Percentiles rank a stretch among this genome's conserved stretches.
phyloP scores from a whole-genome alignment of 2,113 vertebrate species.

The Phalacrocorax brasilianus region DNA sequence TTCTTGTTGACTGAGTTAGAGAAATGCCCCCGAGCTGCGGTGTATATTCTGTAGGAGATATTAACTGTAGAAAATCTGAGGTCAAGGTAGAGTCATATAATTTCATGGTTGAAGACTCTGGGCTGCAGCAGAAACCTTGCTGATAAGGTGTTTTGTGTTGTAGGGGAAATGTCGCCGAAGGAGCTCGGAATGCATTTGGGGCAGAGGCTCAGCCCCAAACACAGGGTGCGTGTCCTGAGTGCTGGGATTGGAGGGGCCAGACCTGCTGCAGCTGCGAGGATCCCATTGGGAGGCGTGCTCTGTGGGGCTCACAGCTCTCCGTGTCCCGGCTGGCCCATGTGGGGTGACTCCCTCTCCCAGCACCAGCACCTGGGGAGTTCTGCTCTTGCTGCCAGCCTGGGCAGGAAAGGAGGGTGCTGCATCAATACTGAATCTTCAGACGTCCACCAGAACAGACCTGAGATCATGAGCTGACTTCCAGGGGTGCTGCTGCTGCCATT shows the following conservation, averaged over 20 bases:
- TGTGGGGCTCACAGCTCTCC: background rate
- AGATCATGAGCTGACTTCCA: background rate
- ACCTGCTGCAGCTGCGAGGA: background rate
- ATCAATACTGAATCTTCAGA: background rate
- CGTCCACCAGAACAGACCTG: rapidly evolving
- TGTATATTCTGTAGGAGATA: conserved; percentile 45
- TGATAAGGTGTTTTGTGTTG: conserved; percentile 22
- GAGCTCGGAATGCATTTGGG: background rate
- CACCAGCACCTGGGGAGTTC: background rate
- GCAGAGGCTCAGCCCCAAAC: background rate
- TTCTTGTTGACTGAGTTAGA: background rate
- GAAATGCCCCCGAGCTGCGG: conserved; percentile 23
- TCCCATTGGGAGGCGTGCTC: background rate
- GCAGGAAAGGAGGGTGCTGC: background rate
- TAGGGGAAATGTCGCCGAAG: background rate
- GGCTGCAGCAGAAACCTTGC: conserved; percentile 8
- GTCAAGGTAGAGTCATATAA: conserved; percentile 57
- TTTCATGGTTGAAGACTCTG: conserved; percentile 66
- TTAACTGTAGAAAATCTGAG: conserved; percentile 54
- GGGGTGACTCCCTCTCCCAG: background rate
- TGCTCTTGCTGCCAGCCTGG: background rate
- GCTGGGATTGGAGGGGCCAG: rapidly evolving
- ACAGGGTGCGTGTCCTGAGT: rapidly evolving
- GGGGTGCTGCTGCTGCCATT: background rate
- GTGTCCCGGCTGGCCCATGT: rapidly evolving